phyloP scores from a whole-genome alignment of 2,888 invertebrate genomes.

The Anorthoa munda region DNA sequence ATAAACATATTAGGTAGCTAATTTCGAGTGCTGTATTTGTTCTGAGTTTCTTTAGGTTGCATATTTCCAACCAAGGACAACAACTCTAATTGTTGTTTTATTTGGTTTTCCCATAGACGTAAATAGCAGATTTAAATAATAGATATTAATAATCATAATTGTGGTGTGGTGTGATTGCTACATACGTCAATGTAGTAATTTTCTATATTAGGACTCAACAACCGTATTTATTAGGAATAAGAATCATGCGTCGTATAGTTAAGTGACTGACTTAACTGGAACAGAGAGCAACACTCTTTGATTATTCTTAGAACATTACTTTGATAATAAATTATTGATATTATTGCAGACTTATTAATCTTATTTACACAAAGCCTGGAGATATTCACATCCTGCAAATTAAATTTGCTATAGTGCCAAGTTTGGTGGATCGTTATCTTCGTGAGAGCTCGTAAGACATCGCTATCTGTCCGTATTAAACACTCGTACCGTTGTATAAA shows the following conservation, averaged over 20 bases:
- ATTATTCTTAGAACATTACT: not conserved
- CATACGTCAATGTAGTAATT: constrained; percentile 44
- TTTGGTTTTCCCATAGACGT: constrained; percentile 67
- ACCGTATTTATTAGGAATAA: constrained; percentile 3
- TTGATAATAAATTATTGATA: constrained; percentile 2
- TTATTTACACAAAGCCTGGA: not conserved
- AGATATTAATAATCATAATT: constrained; percentile 54
- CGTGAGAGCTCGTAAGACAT: constrained; percentile 48
- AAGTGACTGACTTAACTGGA: constrained; percentile 3
- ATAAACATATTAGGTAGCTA: constrained; percentile 41
- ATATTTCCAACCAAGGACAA: constrained; percentile 56
- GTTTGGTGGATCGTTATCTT: constrained; percentile 52
- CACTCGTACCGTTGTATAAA: constrained; percentile 66
- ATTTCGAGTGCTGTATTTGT: constrained; percentile 40
- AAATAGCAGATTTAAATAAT: constrained; percentile 61
- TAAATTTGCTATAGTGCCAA: constrained; percentile 35
- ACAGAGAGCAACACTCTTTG: constrained; percentile 1
- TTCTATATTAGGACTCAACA: constrained; percentile 26
- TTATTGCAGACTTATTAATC: not conserved
- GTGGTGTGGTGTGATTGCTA: constrained; percentile 34
- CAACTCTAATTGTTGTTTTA: constrained; percentile 58
- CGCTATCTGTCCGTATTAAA: constrained; percentile 59
- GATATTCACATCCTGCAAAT: not conserved
- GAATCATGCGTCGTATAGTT: not conserved
- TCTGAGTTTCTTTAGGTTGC: constrained; percentile 32